These are phyloP conservation scores for Danaus chrysippus DNA, from an alignment of 2,888 invertebrate species.

Conservation along the genomic window DNA sequence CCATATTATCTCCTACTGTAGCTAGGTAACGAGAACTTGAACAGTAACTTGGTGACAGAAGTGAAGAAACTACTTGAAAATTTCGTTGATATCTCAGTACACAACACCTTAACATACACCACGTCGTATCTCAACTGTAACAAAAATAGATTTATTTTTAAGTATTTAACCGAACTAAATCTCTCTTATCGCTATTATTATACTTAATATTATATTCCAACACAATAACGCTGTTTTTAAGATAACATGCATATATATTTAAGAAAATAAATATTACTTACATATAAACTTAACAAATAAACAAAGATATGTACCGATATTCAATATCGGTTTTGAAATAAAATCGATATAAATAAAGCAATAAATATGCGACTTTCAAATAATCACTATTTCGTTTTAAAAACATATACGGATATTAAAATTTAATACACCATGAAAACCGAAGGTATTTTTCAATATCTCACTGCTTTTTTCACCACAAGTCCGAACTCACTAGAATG, in stretches of 20 bases:
- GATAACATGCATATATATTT: too few relatives aligned
- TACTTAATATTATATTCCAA: neutral
- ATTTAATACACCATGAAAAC: neutral
- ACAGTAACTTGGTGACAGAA: too few relatives aligned
- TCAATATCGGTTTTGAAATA: neutral
- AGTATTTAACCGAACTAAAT: neutral
- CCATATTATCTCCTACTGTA: slow-evolving; percentile 38
- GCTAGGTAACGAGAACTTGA: too few relatives aligned
- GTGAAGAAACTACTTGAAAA: too few relatives aligned
- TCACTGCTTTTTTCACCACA: neutral
- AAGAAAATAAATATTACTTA: neutral
- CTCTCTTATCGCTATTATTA: neutral
- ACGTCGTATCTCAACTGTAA: neutral
- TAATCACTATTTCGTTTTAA: neutral
- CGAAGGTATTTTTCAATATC: neutral
- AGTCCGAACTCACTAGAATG: slow-evolving; percentile 7
- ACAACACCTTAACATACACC: slow-evolving; percentile 1
- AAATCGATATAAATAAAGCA: slow-evolving; percentile 2
- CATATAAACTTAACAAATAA: neutral
- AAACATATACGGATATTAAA: neutral
- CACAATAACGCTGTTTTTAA: too few relatives aligned
- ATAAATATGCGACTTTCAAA: neutral
- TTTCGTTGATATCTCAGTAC: too few relatives aligned
- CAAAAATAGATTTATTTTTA: neutral
- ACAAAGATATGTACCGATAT: neutral